A percentile compares a stretch with the other conserved stretches of the same genome.
Conservation (phyloP, 92 coral and sea anemone species). For the Epizoanthus illoricatus region DNA sequence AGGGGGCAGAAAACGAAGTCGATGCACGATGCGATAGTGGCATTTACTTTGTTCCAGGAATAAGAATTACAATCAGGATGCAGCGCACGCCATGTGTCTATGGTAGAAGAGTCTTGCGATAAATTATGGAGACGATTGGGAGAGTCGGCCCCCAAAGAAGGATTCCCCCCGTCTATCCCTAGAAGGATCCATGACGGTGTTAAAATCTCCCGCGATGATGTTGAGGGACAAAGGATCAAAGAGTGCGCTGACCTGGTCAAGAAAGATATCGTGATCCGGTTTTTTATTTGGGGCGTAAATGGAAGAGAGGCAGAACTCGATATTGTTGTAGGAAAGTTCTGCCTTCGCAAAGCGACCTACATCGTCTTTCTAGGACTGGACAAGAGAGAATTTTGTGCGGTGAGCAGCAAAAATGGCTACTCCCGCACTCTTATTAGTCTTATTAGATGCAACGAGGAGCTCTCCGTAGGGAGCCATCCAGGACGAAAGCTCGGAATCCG, state of each 20-base stretch:
- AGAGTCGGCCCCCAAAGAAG: background rate
- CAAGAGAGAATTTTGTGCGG: background rate
- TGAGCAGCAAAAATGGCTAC: slow-evolving; percentile 34
- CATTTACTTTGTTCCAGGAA: slow-evolving; percentile 47
- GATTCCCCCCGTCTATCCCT: slow-evolving; percentile 42
- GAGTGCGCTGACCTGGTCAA: no score
- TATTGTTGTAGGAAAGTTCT: background rate
- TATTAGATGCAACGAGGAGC: slow-evolving; percentile 9
- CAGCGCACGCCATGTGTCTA: slow-evolving; percentile 51
- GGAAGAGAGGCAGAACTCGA: slow-evolving; percentile 21
- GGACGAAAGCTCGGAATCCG: slow-evolving; percentile 1
- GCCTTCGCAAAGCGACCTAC: no score
- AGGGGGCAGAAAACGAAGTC: slow-evolving; percentile 55
- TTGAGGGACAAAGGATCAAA: slow-evolving; percentile 5
- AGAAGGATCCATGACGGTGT: slow-evolving; percentile 51
- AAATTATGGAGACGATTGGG: slow-evolving; percentile 4
- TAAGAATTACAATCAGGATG: slow-evolving; percentile 36
- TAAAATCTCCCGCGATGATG: slow-evolving; percentile 56
- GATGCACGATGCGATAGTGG: slow-evolving; percentile 43
- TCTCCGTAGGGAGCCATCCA: slow-evolving; percentile 32
- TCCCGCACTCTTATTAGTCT: slow-evolving; percentile 39
- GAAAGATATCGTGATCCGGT: slow-evolving; percentile 11
- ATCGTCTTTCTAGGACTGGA: background rate
- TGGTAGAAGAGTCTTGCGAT: background rate
- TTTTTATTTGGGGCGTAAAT: slow-evolving; percentile 47